These are phyloP conservation scores for Hylaeus volcanicus DNA, from an alignment of 1,140 invertebrate species.

Conservation along the genomic window DNA sequence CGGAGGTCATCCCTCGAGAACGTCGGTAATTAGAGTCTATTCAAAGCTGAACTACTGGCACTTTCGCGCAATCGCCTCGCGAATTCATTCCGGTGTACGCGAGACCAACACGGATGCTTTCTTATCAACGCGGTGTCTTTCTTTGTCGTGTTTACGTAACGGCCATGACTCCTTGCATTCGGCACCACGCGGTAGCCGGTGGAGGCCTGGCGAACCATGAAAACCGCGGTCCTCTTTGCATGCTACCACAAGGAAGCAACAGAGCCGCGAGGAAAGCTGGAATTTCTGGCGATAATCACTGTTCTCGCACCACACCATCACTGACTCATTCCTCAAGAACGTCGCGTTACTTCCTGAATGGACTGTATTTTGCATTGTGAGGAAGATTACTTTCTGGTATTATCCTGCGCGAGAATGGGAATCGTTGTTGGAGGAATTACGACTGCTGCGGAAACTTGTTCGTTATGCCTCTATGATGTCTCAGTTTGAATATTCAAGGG, in stretches of 20 bases:
- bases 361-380: not conserved
- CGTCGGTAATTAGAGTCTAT: constrained; percentile 9
- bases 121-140: not conserved
- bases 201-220: constrained; percentile 32
- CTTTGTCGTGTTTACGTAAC: constrained; percentile 26
- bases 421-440: too few relatives aligned
- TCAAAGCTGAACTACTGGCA: not conserved
- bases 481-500: too few relatives aligned
- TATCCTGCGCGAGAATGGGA: not conserved
- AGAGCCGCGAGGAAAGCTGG: not conserved
- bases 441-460: too few relatives aligned
- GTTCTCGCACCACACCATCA: not conserved
- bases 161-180: not conserved
- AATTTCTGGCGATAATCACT: constrained; percentile 26
- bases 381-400: not conserved
- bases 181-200: not conserved
- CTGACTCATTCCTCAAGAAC: constrained; percentile 9
- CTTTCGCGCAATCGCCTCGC: not conserved
- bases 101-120: not conserved
- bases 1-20: not conserved
- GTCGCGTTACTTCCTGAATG: not conserved
- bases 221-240: constrained; percentile 45
- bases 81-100: not conserved
- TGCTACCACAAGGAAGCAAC: constrained; percentile 18
- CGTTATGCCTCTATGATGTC: too few relatives aligned